Percentiles rank a stretch among this genome's conserved stretches.
Evolutionary conservation across 2,888 invertebrate species (phyloP).

Genomic region (Amphipoea oculea): DNA sequence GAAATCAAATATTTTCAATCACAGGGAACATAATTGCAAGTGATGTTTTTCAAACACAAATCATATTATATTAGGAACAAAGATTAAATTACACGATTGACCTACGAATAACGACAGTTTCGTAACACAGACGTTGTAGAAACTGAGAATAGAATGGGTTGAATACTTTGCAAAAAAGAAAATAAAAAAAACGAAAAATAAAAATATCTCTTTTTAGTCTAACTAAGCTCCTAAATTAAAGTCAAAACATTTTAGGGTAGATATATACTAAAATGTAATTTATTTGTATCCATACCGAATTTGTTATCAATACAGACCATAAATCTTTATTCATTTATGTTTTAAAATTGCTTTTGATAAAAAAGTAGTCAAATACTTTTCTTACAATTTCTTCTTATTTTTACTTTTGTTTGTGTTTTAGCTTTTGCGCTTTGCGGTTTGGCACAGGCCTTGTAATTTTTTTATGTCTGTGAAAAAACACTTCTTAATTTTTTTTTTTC

Average conservation of each 20-base stretch:
- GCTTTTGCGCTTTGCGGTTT: neutral
- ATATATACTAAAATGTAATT: too few relatives aligned
- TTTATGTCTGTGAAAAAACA: neutral
- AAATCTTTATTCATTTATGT: neutral
- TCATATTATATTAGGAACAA: constrained; percentile 8
- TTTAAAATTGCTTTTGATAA: neutral
- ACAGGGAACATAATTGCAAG: neutral
- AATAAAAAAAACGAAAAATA: too few relatives aligned
- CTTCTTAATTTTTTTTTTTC: neutral
- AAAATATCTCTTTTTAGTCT: neutral
- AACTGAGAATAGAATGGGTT: constrained; percentile 14
- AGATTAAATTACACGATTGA: constrained; percentile 10
- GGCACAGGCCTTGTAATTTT: neutral
- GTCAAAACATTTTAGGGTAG: too few relatives aligned
- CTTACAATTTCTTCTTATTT: too few relatives aligned
- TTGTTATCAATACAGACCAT: neutral
- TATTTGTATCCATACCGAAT: too few relatives aligned
- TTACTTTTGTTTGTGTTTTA: too few relatives aligned
- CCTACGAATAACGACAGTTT: constrained; percentile 17
- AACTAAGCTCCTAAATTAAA: too few relatives aligned
- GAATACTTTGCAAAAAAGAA: too few relatives aligned
- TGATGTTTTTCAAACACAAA: constrained; percentile 2
- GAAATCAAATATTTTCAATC: neutral
- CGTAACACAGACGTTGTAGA: constrained; percentile 8
- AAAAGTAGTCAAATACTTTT: neutral